A percentile compares a stretch with the other conserved stretches of the same genome.
Conservation (phyloP, 2,113 vertebrate species). For the Corapipo altera region DNA sequence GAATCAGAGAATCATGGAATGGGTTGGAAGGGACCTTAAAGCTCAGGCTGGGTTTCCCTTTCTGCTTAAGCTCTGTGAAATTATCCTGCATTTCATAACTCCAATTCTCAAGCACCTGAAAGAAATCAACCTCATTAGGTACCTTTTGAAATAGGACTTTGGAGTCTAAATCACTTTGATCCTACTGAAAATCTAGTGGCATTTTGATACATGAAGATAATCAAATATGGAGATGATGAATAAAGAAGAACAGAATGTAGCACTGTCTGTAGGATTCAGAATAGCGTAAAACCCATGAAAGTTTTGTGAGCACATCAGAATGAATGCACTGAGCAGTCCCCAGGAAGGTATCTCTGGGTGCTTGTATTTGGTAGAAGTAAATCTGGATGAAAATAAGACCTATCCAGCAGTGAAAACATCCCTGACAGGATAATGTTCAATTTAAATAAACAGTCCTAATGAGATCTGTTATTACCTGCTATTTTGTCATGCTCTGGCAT, state of each 20-base stretch:
- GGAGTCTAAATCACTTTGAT: not conserved
- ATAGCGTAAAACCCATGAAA: not conserved
- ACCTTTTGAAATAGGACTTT: not conserved
- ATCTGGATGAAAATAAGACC: constrained; percentile 41
- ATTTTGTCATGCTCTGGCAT: constrained; percentile 68
- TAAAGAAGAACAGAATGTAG: not conserved
- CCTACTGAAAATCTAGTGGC: not conserved
- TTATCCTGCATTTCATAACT: too few species aligned
- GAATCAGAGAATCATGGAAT: not conserved
- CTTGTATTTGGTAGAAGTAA: constrained; percentile 29
- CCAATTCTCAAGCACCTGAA: too few species aligned
- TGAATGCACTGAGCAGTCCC: not conserved
- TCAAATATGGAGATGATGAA: not conserved
- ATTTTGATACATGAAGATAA: not conserved
- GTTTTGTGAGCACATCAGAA: not conserved
- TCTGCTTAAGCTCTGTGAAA: too few species aligned
- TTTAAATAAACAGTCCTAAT: constrained; percentile 77
- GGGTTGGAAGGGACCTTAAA: not conserved
- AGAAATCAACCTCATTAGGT: too few species aligned
- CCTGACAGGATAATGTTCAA: constrained; percentile 72
- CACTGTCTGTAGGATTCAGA: not conserved
- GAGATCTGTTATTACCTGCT: constrained; percentile 75
- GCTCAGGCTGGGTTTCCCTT: too few species aligned
- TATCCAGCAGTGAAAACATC: constrained; percentile 61
- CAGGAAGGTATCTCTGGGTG: not conserved